Evolutionary conservation across 2,888 invertebrate species (phyloP).

Genomic region (Slavum lentiscoides): DNA sequence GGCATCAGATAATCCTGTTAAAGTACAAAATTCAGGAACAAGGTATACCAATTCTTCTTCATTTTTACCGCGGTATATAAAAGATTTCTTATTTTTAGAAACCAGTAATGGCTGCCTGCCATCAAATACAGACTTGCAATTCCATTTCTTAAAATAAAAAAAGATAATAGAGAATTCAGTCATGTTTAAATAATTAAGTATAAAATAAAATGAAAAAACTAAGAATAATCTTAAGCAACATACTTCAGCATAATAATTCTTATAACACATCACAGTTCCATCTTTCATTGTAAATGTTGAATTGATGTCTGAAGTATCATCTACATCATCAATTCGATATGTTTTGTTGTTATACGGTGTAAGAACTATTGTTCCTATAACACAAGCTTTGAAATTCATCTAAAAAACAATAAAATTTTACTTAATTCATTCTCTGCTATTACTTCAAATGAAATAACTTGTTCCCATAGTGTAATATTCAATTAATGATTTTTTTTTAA

Average conservation of each 20-base stretch:
- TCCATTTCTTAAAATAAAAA: slow-evolving; percentile 66
- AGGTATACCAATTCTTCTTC: slow-evolving; percentile 74
- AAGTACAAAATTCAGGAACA: slow-evolving; percentile 81
- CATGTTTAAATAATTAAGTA: not conserved
- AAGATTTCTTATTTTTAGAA: slow-evolving; percentile 66
- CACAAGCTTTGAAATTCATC: slow-evolving; percentile 54
- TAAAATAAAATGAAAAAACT: too few relatives aligned
- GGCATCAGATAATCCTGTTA: slow-evolving; percentile 77
- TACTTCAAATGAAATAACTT: not conserved
- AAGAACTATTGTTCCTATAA: slow-evolving; percentile 67
- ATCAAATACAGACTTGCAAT: slow-evolving; percentile 66
- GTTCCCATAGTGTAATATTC: not conserved
- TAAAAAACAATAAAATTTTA: slow-evolving; percentile 32
- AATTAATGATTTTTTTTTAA: not conserved
- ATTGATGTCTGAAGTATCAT: slow-evolving; percentile 66
- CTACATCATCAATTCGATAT: slow-evolving; percentile 75
- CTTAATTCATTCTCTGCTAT: not conserved
- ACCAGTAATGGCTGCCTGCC: slow-evolving; percentile 77
- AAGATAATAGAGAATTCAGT: not conserved
- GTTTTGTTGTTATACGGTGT: slow-evolving; percentile 79
- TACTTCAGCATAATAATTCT: slow-evolving; percentile 67
- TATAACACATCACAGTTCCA: slow-evolving; percentile 64
- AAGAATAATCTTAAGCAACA: not conserved
- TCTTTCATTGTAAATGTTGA: slow-evolving; percentile 68
- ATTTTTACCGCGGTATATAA: slow-evolving; percentile 61